Base-by-base conservation (phyloP, 2,888 invertebrate genomes). In the Tubulanus polymorphus region DNA sequence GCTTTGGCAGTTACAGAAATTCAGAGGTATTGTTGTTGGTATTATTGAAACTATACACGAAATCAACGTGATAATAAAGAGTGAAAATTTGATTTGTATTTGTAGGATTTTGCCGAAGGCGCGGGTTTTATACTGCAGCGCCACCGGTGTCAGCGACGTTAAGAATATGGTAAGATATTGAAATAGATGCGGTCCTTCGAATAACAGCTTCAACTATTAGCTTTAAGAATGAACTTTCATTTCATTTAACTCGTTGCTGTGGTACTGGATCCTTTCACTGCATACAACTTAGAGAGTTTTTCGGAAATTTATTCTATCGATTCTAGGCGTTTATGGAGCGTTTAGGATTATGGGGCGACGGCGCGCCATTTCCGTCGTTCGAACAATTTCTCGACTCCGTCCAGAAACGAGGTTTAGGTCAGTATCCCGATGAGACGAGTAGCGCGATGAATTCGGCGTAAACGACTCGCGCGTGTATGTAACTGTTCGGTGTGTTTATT, bases 301-400 rank as follows among this genome's bases (percentile, higher is more conserved):
- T n/a, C 41, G 15, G n/a, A 12, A 35, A 18, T 48, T 55, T 5
- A n/a, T n/a, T n/a, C n/a, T n/a, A n/a, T n/a, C n/a, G n/a, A n/a
- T n/a, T n/a, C n/a, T 63, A 74, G 74, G 76, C 76, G 0, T 76
- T 75, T 57, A 76, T 76, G 76, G 74, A 75, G 57, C 65, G 76
- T 48, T 63, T 76, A 10, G 76, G 76, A 8, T 62, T 76, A 41
- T 76, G 76, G 76, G 76, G 76, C 45, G 70, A 72, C 26, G 74
- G 75, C 15, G 72, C 74, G 3, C 72, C 74, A 27, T 76, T 75
- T 62, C 66, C 62, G 48, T 64, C 66, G 27, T 76, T 76, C 65
- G 73, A 75, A 30, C 62, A 71, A 48, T 76, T 76, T 55, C 60
- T 73, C 10, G 73, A 74, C 1, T 72, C 73, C 15, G 66, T 76